Conservation (phyloP, 2,888 invertebrate species). For the Embidobia sp. region DNA sequence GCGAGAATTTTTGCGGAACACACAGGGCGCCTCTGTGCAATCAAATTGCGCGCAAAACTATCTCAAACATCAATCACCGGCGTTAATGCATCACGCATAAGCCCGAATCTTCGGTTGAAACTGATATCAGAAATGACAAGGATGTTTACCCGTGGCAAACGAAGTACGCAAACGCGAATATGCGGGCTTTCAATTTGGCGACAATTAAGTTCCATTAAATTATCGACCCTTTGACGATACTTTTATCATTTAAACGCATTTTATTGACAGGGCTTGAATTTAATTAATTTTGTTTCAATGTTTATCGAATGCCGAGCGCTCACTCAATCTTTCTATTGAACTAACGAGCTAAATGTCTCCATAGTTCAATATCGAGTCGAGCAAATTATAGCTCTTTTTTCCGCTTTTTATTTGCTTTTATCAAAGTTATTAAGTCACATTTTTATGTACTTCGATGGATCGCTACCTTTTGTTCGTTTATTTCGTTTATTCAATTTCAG, state of each 20-base stretch:
- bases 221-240: slow-evolving; percentile 23
- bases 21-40: slow-evolving; percentile 18
- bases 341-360: slow-evolving; percentile 11
- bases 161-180: slow-evolving; percentile 21
- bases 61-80: slow-evolving; percentile 50
- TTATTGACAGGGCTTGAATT: slow-evolving; percentile 3
- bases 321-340: not conserved
- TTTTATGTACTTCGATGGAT: too few species aligned
- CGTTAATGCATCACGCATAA: slow-evolving; percentile 28
- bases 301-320: not conserved
- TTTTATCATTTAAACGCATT: slow-evolving; percentile 18
- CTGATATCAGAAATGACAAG: slow-evolving; percentile 44
- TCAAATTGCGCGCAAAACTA: slow-evolving; percentile 48
- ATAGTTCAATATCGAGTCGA: not conserved
- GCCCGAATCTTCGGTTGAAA: slow-evolving; percentile 22
- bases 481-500: too few species aligned
- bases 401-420: too few species aligned
- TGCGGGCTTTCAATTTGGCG: slow-evolving; percentile 23
- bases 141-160: slow-evolving; percentile 36
- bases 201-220: slow-evolving; percentile 35
- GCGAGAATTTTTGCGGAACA: slow-evolving; percentile 19
- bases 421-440: not conserved
- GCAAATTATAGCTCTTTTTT: too few species aligned
- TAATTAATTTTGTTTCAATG: slow-evolving; percentile 39
- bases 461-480: too few species aligned